Evolutionary conservation across 2,888 invertebrate genomes (phyloP).

Genomic region (Lasioglossum morio): DNA sequence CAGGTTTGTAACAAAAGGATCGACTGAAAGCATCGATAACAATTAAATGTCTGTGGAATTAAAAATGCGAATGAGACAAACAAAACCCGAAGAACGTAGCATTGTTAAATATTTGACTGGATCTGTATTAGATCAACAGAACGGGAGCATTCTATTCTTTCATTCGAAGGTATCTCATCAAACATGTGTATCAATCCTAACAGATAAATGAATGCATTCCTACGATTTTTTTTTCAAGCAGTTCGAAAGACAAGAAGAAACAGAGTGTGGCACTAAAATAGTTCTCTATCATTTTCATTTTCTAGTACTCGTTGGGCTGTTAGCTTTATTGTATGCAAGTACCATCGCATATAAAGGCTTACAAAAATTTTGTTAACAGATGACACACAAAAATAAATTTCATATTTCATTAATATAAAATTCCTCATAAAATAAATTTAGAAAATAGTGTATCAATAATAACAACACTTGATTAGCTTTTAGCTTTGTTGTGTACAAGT

Average conservation of each 20-base stretch:
- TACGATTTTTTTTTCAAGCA: not conserved
- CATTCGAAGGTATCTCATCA: not conserved
- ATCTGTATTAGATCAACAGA: not conserved
- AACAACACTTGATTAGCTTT: too few species aligned
- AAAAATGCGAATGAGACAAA: not conserved
- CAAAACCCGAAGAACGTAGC: not conserved
- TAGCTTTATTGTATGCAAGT: too few species aligned
- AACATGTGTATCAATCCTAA: not conserved
- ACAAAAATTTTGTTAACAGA: too few species aligned
- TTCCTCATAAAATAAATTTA: too few species aligned
- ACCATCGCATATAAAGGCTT: too few species aligned
- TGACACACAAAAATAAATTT: too few species aligned
- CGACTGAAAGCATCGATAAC: not conserved
- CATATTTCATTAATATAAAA: too few species aligned
- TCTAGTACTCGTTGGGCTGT: too few species aligned
- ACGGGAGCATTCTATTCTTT: not conserved
- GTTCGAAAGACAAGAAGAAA: not conserved
- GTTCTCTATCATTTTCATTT: not conserved
- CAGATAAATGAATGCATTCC: not conserved
- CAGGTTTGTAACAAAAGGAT: not conserved
- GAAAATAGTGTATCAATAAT: too few species aligned
- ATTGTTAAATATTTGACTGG: not conserved
- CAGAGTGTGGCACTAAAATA: not conserved
- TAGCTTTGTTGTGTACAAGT: too few species aligned
- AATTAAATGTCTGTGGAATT: not conserved